Evolutionary conservation across 2,797 vertebrate species (phyloP).

Genomic region (Chiloscyllium punctatum): DNA sequence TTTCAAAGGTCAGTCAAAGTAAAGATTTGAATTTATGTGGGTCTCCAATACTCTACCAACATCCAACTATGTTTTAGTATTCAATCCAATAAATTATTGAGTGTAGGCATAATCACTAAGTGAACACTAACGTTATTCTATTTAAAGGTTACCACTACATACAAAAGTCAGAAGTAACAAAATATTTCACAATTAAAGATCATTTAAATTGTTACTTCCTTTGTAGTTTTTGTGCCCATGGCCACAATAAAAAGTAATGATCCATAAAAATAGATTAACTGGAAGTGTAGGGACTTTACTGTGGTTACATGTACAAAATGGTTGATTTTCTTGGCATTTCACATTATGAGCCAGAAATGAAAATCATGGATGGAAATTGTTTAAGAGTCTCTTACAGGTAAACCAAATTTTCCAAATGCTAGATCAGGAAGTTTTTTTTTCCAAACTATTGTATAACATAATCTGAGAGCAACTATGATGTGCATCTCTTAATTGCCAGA

Average conservation of each 20-base stretch:
- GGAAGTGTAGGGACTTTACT: not conserved
- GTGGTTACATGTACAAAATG: not conserved
- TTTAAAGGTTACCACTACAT: not conserved
- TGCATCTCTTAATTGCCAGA: not conserved
- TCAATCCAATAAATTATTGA: not conserved
- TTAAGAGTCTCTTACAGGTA: not conserved
- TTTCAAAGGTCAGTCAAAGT: not conserved
- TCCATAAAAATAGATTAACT: not conserved
- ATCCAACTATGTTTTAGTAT: not conserved
- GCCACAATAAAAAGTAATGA: not conserved
- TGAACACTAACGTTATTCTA: not conserved
- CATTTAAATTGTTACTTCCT: conserved; percentile 7
- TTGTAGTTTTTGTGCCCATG: not conserved
- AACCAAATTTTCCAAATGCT: not conserved
- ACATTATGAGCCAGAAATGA: not conserved
- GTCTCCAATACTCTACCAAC: not conserved
- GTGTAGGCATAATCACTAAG: not conserved
- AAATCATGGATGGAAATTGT: not conserved
- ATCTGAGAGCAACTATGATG: not conserved
- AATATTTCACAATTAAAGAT: not conserved
- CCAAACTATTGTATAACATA: not conserved
- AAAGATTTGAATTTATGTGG: not conserved
- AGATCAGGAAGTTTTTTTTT: not conserved
- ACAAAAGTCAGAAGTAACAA: not conserved
- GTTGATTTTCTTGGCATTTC: not conserved